Percentiles rank a stretch among this genome's conserved stretches.
Evolutionary conservation across 2,888 invertebrate species (phyloP).

Genomic region (Morpho helenor): DNA sequence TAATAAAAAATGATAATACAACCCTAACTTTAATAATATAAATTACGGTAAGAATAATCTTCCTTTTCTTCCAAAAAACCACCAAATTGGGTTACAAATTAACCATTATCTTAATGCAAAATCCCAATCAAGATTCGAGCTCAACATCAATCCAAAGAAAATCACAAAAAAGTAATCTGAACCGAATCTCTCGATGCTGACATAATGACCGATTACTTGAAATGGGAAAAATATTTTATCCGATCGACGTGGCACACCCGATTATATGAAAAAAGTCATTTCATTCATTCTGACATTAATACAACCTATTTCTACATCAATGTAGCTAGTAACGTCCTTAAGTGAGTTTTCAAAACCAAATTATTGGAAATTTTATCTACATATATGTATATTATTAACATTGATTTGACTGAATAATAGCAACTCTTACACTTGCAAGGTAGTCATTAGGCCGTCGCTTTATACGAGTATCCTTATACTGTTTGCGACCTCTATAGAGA

Average conservation of each 20-base stretch:
- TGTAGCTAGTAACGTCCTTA: too few species aligned
- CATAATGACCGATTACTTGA: slow-evolving; percentile 58
- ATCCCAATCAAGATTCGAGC: slow-evolving; percentile 38
- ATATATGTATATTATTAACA: too few species aligned
- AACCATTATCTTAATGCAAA: slow-evolving; percentile 23
- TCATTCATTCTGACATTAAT: not conserved
- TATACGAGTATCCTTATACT: too few species aligned
- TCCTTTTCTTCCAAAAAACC: not conserved
- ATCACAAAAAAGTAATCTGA: slow-evolving; percentile 43
- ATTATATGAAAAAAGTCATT: slow-evolving; percentile 12
- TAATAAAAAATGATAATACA: too few species aligned
- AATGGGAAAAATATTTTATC: slow-evolving; percentile 57
- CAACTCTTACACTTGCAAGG: too few species aligned
- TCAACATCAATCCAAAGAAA: slow-evolving; percentile 40
- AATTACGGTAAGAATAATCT: too few species aligned
- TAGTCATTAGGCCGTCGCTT: too few species aligned
- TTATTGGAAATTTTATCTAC: too few species aligned
- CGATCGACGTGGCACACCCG: slow-evolving; percentile 31
- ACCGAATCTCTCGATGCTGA: slow-evolving; percentile 41
- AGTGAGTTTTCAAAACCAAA: too few species aligned
- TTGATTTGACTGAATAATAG: too few species aligned
- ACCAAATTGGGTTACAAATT: slow-evolving; percentile 12
- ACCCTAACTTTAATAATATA: too few species aligned
- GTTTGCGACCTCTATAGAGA: too few species aligned
- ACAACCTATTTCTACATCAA: not conserved